Percentiles rank a stretch among this genome's conserved stretches.
These are phyloP conservation scores for Drosophila nasuta DNA, from an alignment of 1,140 invertebrate species.

Conservation along the genomic window DNA sequence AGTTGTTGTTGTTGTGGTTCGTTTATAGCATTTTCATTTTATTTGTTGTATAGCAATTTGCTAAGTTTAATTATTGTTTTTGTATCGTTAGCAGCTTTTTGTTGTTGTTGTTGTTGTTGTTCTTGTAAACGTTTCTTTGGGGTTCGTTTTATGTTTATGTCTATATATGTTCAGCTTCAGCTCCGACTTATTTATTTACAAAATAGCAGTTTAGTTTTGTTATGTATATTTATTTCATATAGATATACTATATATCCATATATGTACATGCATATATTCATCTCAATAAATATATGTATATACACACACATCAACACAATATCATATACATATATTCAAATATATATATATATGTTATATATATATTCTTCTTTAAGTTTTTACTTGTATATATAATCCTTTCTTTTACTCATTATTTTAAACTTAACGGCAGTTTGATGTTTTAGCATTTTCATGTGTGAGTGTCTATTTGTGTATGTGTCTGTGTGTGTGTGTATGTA, in stretches of 20 bases:
- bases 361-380: slow-evolving; percentile 22
- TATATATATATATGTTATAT: slow-evolving; percentile 42
- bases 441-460: slow-evolving; percentile 71
- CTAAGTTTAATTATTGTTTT: slow-evolving; percentile 83
- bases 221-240: slow-evolving; percentile 62
- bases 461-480: slow-evolving; percentile 42
- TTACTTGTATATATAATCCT: slow-evolving; percentile 61
- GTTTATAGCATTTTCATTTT: slow-evolving; percentile 11
- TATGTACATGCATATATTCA: slow-evolving; percentile 56
- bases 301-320: slow-evolving; percentile 32
- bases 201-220: slow-evolving; percentile 74
- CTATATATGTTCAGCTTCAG: slow-evolving; percentile 76
- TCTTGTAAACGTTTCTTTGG: slow-evolving; percentile 54
- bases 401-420: slow-evolving; percentile 74
- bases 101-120: slow-evolving; percentile 45
- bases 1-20: slow-evolving; percentile 24
- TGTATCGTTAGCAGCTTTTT: slow-evolving; percentile 81
- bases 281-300: slow-evolving; percentile 31
- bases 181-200: slow-evolving; percentile 79
- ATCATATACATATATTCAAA: slow-evolving; percentile 46
- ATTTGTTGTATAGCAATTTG: slow-evolving; percentile 63
- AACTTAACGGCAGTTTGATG: slow-evolving; percentile 83
- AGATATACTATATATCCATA: slow-evolving; percentile 10
- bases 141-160: slow-evolving; percentile 65
- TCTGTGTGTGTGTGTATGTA: slow-evolving; percentile 23